Conservation (phyloP, 2,797 vertebrate genomes). For the Morus bassanus region DNA sequence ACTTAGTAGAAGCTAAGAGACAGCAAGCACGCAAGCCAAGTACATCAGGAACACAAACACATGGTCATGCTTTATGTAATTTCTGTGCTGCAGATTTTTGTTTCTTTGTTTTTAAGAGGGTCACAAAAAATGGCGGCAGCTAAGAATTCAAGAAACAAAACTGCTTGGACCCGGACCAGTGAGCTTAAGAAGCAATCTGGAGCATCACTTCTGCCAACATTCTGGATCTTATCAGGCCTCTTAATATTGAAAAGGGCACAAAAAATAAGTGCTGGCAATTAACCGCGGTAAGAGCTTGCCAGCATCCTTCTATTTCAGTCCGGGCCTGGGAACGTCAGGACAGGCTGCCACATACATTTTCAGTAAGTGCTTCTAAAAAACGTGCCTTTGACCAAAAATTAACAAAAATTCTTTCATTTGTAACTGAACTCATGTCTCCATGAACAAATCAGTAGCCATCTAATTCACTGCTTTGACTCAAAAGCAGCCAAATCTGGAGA, state of each 20-base stretch:
- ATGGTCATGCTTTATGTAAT: not conserved
- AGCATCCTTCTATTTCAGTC: not conserved
- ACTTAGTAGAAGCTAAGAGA: conserved; percentile 32
- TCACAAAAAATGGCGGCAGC: not conserved
- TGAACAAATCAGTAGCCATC: not conserved
- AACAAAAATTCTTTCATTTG: not conserved
- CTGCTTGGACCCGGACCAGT: not conserved
- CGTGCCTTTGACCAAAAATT: not conserved
- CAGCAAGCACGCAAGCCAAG: not conserved
- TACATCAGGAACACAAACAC: not conserved
- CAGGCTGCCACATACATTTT: not conserved
- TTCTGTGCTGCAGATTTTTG: not conserved
- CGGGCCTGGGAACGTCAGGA: not conserved
- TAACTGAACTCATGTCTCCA: not conserved
- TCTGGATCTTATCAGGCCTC: conserved; percentile 1
- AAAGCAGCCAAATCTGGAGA: not conserved
- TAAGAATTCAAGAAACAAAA: not conserved
- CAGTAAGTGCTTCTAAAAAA: not conserved
- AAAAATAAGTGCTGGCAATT: not conserved
- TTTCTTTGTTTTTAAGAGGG: not conserved
- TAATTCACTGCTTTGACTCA: not conserved
- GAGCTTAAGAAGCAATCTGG: not conserved
- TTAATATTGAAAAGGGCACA: too few relatives aligned
- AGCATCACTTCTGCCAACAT: not conserved
- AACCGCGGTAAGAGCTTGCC: not conserved